Base-by-base conservation (phyloP, 2,113 vertebrate genomes). In the Sminthopsis crassicaudata region DNA sequence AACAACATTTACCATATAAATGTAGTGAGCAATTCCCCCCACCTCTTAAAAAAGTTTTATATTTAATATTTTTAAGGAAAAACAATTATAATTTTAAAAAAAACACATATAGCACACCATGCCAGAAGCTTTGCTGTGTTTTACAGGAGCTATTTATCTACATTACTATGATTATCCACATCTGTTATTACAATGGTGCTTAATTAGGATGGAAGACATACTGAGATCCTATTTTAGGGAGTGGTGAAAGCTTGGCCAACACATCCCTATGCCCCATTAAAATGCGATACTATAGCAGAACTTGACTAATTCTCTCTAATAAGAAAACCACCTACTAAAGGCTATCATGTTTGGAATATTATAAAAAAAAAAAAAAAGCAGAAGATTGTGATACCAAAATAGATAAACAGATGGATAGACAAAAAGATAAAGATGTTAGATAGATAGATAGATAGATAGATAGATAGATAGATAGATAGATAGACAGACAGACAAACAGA, bases 191-290 rank as follows among this genome's bases (percentile, higher is more conserved):
- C 52, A 97, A 53, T 90, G 88, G 98, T 67, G 52, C 91, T 96
- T 96, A 96, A 97, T 97, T 96, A 97, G 46, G 91, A 97, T 26
- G 53, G 96, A 96, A 97, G 11, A 5, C 94, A 97, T 30, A 96
- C 16, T 52, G 67, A 97, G 7, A 67, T 91, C 93, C 94, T 92
- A 91, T 93, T 97, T 97, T 93, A 96, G 92, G 93, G 95, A 95
- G 90, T 91, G 91, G 93, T 46, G 95, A 95, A 94, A 97, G 92
- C 30, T n/a, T 51, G 91, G 95, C 94, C 94, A 96, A 95, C 24
- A 46, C 30, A 53, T 30, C 52, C 57, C 46, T 92, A 11, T 12
- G 92, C 67, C 88, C 91, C 93, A 50, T 95, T 84, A 96, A 95
- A 92, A 93, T 90, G 54, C 96, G 55, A 88, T 42, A 90, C 55